Evolutionary conservation across 2,797 vertebrate species (phyloP), one percentile per base, ranked within the genome.

Genomic region (Pseudocheirus occidentalis): DNA sequence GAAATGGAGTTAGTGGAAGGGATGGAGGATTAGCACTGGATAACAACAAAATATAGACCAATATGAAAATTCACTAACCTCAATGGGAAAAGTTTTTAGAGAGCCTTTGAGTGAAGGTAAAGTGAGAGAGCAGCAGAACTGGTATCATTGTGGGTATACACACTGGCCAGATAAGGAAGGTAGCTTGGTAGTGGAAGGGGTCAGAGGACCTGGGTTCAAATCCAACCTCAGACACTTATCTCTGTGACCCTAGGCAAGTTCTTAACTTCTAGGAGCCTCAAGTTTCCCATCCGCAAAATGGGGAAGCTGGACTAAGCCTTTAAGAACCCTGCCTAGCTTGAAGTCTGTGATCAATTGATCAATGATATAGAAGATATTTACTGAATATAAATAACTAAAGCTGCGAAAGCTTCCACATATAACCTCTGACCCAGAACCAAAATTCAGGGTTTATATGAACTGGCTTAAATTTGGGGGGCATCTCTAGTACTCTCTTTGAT

Each of bases 261-360:
- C 40, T 55, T 56, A 94, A 57, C 73, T 31, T 90, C 50, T 34
- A 4, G 52, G 57, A 11, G 55, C 55, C 93, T 95, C 94, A 53
- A 87, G 92, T 56, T 96, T 55, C 81, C 90, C 54, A 5, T 93
- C 21, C 95, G 5, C 55, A 56, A 89, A 92, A 93, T n/a, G 55
- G 28, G 93, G 27, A 29, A 59, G 9, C 24, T 87, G 40, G 73
- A 87, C 3, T 46, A 50, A 21, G 16, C 16, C 18, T 81, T 81
- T 81, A 81, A 81, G 66, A 81, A 46, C 16, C 34, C 21, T 81
- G n/a, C 1, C 66, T 81, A 27, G 18, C 40, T 87, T 50, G 34
- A 50, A 87, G 40, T 87, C 9, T 87, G 11, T 87, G 73, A 50
- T 87, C 7, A 50, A 27, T 27, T 27, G 40, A 46, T 46, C 46